These are phyloP conservation scores for Philhelius pedissequus DNA, from an alignment of 2,888 invertebrate species.

Conservation along the genomic window DNA sequence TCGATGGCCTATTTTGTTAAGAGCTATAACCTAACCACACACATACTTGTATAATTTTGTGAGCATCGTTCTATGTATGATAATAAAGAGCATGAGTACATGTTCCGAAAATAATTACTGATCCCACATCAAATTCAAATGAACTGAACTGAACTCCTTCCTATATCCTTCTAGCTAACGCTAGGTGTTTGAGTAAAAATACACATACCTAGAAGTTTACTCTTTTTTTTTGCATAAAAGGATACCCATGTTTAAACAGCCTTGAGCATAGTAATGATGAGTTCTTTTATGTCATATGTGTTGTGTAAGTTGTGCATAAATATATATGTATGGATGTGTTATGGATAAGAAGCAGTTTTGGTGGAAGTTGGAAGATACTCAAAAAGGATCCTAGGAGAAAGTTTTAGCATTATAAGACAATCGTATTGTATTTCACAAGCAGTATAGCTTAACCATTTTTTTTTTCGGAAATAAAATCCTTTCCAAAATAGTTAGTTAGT, in stretches of 20 bases:
- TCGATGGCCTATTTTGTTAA: constrained; percentile 28
- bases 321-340: neutral
- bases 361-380: neutral
- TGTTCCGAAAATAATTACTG: constrained; percentile 56
- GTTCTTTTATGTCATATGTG: constrained; percentile 34
- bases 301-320: neutral
- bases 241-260: constrained; percentile 54
- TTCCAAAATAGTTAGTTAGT: no score
- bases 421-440: neutral
- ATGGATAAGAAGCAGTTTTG: neutral
- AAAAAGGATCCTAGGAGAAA: neutral
- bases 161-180: neutral
- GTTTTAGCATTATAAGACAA: neutral
- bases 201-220: constrained; percentile 12
- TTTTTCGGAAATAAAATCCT: no score
- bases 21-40: constrained; percentile 13
- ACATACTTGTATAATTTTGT: neutral
- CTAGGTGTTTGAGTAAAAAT: no score
- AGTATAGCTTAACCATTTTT: no score
- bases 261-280: constrained; percentile 47
- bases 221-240: constrained; percentile 18
- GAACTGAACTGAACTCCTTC: constrained; percentile 16
- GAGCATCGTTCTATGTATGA: neutral
- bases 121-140: constrained; percentile 50
- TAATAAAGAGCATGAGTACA: neutral